Percentiles rank a stretch among this genome's conserved stretches.
These are phyloP conservation scores for Lepilemur septentrionalis DNA, from an alignment of 2,797 vertebrate genomes.

Conservation along the genomic window DNA sequence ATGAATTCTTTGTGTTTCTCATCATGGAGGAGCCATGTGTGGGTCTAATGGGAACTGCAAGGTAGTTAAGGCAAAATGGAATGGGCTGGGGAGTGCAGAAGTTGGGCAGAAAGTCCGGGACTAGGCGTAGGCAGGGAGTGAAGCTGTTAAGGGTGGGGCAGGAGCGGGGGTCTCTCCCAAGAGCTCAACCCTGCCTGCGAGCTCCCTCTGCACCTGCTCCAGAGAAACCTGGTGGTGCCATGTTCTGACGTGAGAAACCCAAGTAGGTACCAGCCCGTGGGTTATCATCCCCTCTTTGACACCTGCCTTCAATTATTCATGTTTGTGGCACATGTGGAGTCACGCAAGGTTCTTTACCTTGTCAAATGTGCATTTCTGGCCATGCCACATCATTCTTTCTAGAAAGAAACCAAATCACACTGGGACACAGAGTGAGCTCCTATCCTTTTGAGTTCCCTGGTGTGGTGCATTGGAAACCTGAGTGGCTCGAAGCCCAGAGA, in stretches of 20 bases:
- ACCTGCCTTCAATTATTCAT: not conserved
- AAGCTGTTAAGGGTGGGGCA: not conserved
- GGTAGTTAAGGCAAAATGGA: not conserved
- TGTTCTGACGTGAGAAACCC: not conserved
- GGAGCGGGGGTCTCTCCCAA: not conserved
- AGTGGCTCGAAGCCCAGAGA: not conserved
- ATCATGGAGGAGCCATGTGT: not conserved
- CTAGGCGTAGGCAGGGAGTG: too few relatives aligned
- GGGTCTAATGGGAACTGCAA: not conserved
- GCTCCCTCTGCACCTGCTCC: not conserved
- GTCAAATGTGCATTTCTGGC: not conserved
- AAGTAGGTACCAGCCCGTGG: too few relatives aligned
- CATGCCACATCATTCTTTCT: not conserved
- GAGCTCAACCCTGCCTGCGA: not conserved
- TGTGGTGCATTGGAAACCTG: not conserved
- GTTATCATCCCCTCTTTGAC: rapidly evolving
- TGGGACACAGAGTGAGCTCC: not conserved
- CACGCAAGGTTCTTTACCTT: rapidly evolving
- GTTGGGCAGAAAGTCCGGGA: not conserved
- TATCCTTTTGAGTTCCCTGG: not conserved
- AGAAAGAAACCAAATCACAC: not conserved
- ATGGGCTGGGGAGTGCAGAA: rapidly evolving
- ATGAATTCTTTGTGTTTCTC: not conserved
- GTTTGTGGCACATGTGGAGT: not conserved
- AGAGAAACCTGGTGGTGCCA: not conserved